These are phyloP conservation scores for Dromaius novaehollandiae DNA, from an alignment of 2,113 vertebrate genomes.

Conservation along the genomic window DNA sequence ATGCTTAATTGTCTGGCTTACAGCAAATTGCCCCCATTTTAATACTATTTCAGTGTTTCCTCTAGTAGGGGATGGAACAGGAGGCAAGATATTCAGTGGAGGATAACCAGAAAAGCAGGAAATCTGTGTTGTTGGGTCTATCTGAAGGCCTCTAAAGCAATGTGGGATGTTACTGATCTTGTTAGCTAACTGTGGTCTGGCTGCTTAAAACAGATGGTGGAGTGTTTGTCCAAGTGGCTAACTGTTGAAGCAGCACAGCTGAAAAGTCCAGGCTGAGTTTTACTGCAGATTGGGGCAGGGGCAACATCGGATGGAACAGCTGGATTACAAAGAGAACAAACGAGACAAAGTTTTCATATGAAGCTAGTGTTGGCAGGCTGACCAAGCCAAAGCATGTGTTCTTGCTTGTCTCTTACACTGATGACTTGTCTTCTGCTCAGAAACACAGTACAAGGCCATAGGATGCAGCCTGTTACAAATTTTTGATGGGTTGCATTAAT, in stretches of 20 bases:
- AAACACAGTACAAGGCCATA: neutral
- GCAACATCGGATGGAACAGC: neutral
- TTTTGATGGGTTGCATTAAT: neutral
- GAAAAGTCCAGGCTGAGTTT: neutral
- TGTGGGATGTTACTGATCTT: neutral
- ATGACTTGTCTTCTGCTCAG: neutral
- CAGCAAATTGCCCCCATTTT: neutral
- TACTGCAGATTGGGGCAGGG: neutral
- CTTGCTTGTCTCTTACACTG: neutral
- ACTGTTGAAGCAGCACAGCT: fast-evolving
- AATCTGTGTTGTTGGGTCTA: neutral
- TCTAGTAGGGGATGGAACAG: neutral
- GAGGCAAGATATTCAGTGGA: neutral
- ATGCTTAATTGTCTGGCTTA: neutral
- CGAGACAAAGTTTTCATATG: neutral
- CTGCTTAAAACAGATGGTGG: neutral
- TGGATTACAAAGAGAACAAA: neutral
- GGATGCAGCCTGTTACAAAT: fast-evolving
- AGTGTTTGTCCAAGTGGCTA: neutral
- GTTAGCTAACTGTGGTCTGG: neutral
- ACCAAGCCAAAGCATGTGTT: neutral
- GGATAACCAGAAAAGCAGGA: neutral
- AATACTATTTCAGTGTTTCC: neutral
- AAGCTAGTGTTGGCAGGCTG: neutral
- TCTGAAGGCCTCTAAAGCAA: neutral